Evolutionary conservation across 2,888 invertebrate species (phyloP).

Genomic region (Cinara cedri): DNA sequence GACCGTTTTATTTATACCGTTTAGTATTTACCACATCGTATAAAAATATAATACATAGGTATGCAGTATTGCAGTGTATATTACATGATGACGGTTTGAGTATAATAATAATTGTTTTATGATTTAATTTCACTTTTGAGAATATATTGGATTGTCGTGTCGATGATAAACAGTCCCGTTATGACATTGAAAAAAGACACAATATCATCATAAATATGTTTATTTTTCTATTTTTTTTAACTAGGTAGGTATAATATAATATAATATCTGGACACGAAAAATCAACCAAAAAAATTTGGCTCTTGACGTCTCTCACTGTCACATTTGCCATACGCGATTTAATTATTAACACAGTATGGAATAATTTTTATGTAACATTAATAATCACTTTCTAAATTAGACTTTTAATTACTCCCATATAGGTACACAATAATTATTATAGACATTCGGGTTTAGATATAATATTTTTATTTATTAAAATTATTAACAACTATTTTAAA

Average conservation of each 20-base stretch:
- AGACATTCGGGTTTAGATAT: no score
- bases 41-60: no score
- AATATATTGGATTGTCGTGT: background rate
- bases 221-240: no score
- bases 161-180: background rate
- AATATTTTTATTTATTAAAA: no score
- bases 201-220: background rate
- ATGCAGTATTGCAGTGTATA: background rate
- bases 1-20: background rate
- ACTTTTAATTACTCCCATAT: no score
- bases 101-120: conserved; percentile 15
- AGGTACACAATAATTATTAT: no score
- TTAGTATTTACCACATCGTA: background rate
- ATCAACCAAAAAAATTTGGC: background rate
- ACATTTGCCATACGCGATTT: no score
- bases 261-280: background rate
- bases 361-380: no score
- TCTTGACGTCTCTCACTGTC: no score
- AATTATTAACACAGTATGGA: no score
- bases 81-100: background rate
- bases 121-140: conserved; percentile 38
- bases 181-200: background rate
- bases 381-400: no score
- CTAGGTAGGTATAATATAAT: background rate
- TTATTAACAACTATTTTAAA: no score